Evolutionary conservation across 2,797 vertebrate genomes (phyloP).

Genomic region (Sciurus carolinensis): DNA sequence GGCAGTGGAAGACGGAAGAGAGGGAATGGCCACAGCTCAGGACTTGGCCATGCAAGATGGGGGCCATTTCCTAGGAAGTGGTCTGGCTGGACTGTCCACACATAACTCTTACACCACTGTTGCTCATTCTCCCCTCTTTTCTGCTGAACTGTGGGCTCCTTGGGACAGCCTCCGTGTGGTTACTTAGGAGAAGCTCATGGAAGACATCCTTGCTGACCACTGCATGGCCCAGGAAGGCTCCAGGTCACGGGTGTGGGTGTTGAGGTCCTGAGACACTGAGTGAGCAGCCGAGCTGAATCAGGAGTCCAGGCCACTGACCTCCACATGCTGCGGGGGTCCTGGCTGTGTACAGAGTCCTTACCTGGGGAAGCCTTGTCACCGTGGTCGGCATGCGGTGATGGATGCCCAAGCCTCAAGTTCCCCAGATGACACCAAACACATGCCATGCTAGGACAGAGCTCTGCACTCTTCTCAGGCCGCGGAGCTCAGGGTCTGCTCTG

Average conservation of each 20-base stretch:
- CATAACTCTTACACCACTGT: rapidly evolving
- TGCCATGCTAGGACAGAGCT: slow-evolving; percentile 62
- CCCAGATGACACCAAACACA: neutral
- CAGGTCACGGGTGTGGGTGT: rapidly evolving
- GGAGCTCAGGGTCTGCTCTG: slow-evolving; percentile 24
- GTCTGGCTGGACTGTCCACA: too few relatives aligned
- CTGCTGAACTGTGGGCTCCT: neutral
- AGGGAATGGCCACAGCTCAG: rapidly evolving
- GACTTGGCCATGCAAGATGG: neutral
- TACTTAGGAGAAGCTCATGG: neutral
- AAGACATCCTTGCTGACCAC: neutral
- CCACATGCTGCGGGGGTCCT: rapidly evolving
- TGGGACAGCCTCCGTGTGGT: too few relatives aligned
- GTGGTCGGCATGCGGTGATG: neutral
- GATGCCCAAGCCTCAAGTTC: neutral
- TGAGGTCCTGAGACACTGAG: neutral
- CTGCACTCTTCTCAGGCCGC: slow-evolving; percentile 45
- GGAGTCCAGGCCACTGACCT: too few relatives aligned
- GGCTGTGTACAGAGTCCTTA: rapidly evolving
- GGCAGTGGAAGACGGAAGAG: neutral
- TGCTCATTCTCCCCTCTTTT: neutral
- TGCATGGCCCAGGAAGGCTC: too few relatives aligned
- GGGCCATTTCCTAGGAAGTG: rapidly evolving
- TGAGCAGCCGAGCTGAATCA: neutral
- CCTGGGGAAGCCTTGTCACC: neutral